Percentiles rank a stretch among this genome's conserved stretches.
phyloP scores from a whole-genome alignment of 2,888 invertebrate genomes.

The Parascotia fuliginaria region DNA sequence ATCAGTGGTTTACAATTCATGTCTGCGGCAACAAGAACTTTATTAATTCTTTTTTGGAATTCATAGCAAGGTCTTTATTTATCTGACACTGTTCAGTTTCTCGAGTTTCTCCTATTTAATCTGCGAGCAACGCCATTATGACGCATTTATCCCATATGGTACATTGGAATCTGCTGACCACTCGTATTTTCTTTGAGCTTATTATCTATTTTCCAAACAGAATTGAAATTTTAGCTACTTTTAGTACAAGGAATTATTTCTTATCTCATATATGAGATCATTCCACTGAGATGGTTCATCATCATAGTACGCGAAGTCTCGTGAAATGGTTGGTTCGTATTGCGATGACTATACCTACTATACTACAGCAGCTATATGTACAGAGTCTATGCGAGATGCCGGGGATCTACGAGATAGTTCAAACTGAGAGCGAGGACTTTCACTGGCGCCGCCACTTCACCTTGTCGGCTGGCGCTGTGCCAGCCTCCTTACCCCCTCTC shows the following conservation, averaged over 20 bases:
- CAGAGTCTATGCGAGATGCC: constrained; percentile 19
- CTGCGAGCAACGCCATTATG: no score
- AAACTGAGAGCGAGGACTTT: constrained; percentile 62
- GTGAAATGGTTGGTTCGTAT: background rate
- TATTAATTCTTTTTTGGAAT: background rate
- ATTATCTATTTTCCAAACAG: no score
- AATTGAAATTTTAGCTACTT: no score
- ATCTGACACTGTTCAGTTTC: no score
- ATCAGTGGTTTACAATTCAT: background rate
- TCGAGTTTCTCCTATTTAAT: no score
- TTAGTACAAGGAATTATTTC: background rate
- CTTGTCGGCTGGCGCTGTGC: constrained; percentile 75
- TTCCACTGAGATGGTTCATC: background rate
- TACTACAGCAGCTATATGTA: background rate
- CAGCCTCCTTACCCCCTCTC: constrained; percentile 51
- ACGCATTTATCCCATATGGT: no score
- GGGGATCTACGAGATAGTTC: constrained; percentile 35
- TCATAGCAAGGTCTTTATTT: no score
- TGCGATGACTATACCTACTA: no score
- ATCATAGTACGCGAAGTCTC: background rate
- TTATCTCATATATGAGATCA: background rate
- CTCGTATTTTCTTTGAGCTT: no score
- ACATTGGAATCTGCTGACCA: no score
- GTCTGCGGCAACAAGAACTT: background rate
- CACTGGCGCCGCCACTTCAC: constrained; percentile 80